Evolutionary conservation across 1,140 invertebrate genomes (phyloP), one percentile per base, ranked within the genome.

Genomic region (Apocrypta bakeri): DNA sequence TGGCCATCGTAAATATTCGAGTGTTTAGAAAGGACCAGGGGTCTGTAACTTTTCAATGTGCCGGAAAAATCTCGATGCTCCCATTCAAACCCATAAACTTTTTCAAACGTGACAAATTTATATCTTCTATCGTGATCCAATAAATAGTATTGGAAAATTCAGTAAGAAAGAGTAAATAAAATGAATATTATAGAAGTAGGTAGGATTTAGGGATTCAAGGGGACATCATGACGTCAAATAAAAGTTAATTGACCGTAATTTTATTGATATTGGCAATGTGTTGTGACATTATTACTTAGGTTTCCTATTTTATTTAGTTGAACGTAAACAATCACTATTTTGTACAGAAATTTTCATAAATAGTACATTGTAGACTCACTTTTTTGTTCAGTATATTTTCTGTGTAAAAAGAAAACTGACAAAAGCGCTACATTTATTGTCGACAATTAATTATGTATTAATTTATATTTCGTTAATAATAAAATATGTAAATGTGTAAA

Each of bases 1-100:
- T n/a, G 66, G 14, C 21, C 14, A 21, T 82, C 81, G 81, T 82
- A 77, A 82, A 82, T 82, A 78, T 78, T 82, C 68, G 75, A 66
- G 69, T 78, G 76, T 83, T 83, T 83, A n/a, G 81, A 83, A 79
- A 83, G 69, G 81, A 78, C 11, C 81, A 24, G 4, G 21, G 42
- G 61, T 7, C 29, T 17, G n/a, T 48, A 71, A 77, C 42, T 71
- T 61, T 77, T 82, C 73, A 33, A 71, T n/a, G 66, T 37, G 64
- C 14, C 14, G 42, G 40, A 81, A 81, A 81, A 42, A 0, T 37
- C 31, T 66, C 68, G 25, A 6, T 1, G 17, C 24, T 40, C n/a
- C 48, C 77, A 24, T 25, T 69, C 25, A 37, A 40, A 77, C 66
- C 40, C 24, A 74, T 71, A 76, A 63, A 72, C 8, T 72, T 78